These are phyloP conservation scores for Tachina fera DNA, from an alignment of 2,888 invertebrate genomes.

Conservation along the genomic window DNA sequence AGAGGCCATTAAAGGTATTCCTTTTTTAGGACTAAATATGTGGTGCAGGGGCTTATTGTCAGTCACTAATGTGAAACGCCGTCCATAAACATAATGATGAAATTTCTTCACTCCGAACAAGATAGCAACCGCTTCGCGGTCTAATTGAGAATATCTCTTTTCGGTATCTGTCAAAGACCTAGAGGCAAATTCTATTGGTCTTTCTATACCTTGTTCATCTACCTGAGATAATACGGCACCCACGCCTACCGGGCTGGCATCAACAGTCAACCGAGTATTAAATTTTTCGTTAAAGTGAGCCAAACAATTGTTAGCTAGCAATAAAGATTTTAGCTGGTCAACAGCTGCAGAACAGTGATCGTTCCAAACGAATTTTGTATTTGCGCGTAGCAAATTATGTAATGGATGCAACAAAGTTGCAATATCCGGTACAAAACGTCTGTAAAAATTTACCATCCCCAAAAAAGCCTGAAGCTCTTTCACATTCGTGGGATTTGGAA, in stretches of 20 bases:
- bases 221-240: conserved; percentile 78
- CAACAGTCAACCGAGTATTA: conserved; percentile 53
- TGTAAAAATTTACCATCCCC: conserved; percentile 65
- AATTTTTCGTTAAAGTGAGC: conserved; percentile 69
- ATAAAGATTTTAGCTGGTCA: conserved; percentile 65
- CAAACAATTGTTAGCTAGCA: conserved; percentile 66
- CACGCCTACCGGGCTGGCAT: conserved; percentile 73
- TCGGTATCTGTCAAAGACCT: conserved; percentile 72
- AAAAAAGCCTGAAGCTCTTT: too few relatives aligned
- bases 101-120: conserved; percentile 8
- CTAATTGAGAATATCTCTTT: conserved; percentile 66
- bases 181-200: conserved; percentile 79
- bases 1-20: conserved; percentile 58
- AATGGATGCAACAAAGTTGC: conserved; percentile 72
- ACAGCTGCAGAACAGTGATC: conserved; percentile 68
- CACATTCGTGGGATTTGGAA: conserved; percentile 36
- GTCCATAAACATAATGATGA: too few relatives aligned
- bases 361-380: conserved; percentile 74
- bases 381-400: conserved; percentile 73
- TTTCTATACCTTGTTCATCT: conserved; percentile 75
- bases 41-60: conserved; percentile 74
- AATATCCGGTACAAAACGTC: conserved; percentile 35
- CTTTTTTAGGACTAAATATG: conserved; percentile 76
- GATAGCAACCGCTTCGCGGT: conserved; percentile 74
- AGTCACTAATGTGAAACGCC: neutral